Base-by-base conservation (phyloP, 1,140 invertebrate species). In the Pomacea maculata region DNA sequence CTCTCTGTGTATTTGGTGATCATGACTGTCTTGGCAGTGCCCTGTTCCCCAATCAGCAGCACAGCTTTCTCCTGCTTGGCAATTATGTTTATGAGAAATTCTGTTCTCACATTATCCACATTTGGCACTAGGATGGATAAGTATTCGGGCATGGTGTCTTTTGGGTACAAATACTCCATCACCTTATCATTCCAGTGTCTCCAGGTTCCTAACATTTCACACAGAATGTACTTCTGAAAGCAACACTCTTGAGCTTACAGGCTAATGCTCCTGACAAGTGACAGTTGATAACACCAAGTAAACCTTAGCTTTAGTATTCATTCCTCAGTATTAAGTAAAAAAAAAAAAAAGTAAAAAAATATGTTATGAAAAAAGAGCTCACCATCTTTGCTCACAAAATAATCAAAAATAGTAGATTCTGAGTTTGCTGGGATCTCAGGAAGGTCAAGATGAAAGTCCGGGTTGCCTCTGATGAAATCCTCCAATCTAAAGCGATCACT, bases 11-110 rank as follows among this genome's bases (percentile, higher is more conserved):
- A 98, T 6, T 95, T 94, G 90, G 98, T 98, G 93, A 99, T 96
- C 95, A 98, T 98, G 0, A 98, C 96, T 1, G 96, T 98, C 93
- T 98, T 99, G 0, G 96, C 97, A 1, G 97, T 98, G 45, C 98
- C 97, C 91, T 97, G 97, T 92, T 99, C 97, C 70, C 97, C 98
- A 84, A 97, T 95, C 63, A 99, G 90, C 65, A 97, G 88, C 0
- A 96, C 96, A 1, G 57, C 87, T 83, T 88, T 89, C 78, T 85
- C 82, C 77, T 90, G 89, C 77, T 89, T 89, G 45, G 87, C 78
- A 78, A 90, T 88, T 15, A 84, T 87, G 34, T 90, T 83, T 64
- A 91, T 89, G 1, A 91, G 84, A 78, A 89, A 91, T 70, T 87
- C 87, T 34, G 86, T 89, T 54, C 90, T 78, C 17, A 91, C 88